Conservation (phyloP, 2,797 vertebrate species). For the Notoglanidium macrostoma region DNA sequence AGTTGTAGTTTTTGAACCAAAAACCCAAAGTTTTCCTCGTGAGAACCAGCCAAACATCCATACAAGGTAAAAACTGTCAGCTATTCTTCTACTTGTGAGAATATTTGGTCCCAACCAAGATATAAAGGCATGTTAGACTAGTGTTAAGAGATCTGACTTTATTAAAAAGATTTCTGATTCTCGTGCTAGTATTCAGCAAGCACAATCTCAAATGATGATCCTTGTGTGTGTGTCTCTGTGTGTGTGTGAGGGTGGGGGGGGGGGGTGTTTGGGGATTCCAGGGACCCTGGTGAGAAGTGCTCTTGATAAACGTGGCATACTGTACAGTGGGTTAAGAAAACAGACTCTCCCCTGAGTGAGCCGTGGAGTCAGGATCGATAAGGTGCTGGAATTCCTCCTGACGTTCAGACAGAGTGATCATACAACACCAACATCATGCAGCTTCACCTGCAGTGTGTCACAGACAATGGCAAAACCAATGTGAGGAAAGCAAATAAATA, state of each 20-base stretch:
- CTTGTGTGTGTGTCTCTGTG: background rate
- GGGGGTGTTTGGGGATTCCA: background rate
- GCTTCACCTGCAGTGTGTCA: constrained; percentile 30
- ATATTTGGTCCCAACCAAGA: background rate
- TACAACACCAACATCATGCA: background rate
- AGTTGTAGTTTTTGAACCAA: background rate
- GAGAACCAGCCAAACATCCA: background rate
- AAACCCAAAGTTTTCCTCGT: background rate
- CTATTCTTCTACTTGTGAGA: background rate
- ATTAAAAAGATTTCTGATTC: background rate
- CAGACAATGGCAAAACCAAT: background rate
- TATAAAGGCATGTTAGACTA: background rate
- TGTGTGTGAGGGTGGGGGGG: background rate
- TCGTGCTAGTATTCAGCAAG: constrained; percentile 2
- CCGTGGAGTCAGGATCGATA: constrained; percentile 39
- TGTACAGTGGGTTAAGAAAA: constrained; percentile 51
- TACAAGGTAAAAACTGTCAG: background rate
- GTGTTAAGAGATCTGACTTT: background rate
- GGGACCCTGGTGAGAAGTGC: constrained; percentile 29
- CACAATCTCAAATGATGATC: constrained; percentile 19
- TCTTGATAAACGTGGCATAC: constrained; percentile 40
- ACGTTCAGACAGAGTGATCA: constrained; percentile 32
- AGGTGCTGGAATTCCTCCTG: constrained; percentile 41
- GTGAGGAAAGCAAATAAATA: background rate
- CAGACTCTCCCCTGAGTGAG: constrained; percentile 37